phyloP scores from a whole-genome alignment of 2,888 invertebrate species.

The Pseudoips prasinana region DNA sequence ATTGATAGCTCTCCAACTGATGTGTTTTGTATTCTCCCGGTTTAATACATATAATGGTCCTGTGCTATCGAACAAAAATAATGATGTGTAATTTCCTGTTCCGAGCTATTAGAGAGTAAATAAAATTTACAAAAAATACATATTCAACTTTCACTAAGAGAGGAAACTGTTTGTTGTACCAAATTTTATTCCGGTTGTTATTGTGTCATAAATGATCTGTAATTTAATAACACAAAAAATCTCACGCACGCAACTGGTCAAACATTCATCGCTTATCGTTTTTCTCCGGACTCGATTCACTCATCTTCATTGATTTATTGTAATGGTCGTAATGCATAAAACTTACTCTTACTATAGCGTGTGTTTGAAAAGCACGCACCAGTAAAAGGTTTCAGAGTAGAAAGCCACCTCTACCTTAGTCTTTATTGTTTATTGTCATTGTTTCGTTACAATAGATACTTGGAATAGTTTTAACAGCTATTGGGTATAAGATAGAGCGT shows the following conservation, averaged over 20 bases:
- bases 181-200: constrained; percentile 58
- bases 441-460: constrained; percentile 45
- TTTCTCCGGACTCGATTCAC: constrained; percentile 48
- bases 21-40: constrained; percentile 25
- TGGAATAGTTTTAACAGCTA: constrained; percentile 32
- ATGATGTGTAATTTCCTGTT: constrained; percentile 32
- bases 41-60: constrained; percentile 24
- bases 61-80: constrained; percentile 16
- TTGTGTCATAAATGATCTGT: constrained; percentile 67
- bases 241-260: constrained; percentile 53
- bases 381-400: constrained; percentile 38
- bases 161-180: constrained; percentile 54
- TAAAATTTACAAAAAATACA: constrained; percentile 16
- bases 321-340: constrained; percentile 61
- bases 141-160: constrained; percentile 58
- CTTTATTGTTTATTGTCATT: constrained; percentile 52
- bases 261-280: constrained; percentile 55
- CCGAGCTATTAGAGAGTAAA: constrained; percentile 17
- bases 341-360: constrained; percentile 55
- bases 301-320: constrained; percentile 56
- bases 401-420: constrained; percentile 44
- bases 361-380: constrained; percentile 28
- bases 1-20: constrained; percentile 51
- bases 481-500: constrained; percentile 18
- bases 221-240: constrained; percentile 66